phyloP scores from a whole-genome alignment of 1,140 invertebrate species.

The Pantala flavescens region DNA sequence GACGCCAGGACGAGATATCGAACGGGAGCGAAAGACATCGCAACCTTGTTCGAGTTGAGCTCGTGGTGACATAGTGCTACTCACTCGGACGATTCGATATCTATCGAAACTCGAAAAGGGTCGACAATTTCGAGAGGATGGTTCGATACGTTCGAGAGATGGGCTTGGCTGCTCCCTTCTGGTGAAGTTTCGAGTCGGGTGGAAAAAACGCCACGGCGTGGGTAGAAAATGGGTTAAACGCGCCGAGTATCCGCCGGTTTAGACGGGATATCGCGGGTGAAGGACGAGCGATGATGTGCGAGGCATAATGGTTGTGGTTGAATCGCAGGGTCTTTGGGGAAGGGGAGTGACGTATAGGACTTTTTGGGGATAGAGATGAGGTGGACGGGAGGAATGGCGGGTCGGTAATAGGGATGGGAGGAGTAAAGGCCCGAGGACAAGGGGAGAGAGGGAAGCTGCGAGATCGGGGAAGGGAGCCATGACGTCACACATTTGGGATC shows the following conservation, averaged over 20 bases:
- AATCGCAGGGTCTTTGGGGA: not conserved
- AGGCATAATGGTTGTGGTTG: not conserved
- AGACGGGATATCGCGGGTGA: not conserved
- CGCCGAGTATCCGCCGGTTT: not conserved
- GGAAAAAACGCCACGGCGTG: not conserved
- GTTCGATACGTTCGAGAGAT: too few relatives aligned
- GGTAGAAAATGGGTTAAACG: too few relatives aligned
- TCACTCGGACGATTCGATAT: too few relatives aligned
- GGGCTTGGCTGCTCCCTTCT: too few relatives aligned
- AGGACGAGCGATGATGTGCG: not conserved
- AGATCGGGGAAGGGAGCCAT: not conserved
- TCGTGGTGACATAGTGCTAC: too few relatives aligned
- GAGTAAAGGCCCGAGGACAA: not conserved
- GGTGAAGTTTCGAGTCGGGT: not conserved
- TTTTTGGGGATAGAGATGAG: not conserved
- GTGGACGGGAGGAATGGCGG: not conserved
- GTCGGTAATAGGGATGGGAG: not conserved
- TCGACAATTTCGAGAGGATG: too few relatives aligned
- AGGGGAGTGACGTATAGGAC: not conserved
- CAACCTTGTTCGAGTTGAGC: too few relatives aligned
- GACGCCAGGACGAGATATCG: too few relatives aligned
- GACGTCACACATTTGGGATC: conserved; percentile 7
- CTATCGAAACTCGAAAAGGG: too few relatives aligned
- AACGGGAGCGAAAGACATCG: too few relatives aligned
- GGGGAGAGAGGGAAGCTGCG: not conserved